Evolutionary conservation across 2,113 vertebrate genomes (phyloP), one percentile per base, ranked within the genome.

Genomic region (Narcine bancroftii): DNA sequence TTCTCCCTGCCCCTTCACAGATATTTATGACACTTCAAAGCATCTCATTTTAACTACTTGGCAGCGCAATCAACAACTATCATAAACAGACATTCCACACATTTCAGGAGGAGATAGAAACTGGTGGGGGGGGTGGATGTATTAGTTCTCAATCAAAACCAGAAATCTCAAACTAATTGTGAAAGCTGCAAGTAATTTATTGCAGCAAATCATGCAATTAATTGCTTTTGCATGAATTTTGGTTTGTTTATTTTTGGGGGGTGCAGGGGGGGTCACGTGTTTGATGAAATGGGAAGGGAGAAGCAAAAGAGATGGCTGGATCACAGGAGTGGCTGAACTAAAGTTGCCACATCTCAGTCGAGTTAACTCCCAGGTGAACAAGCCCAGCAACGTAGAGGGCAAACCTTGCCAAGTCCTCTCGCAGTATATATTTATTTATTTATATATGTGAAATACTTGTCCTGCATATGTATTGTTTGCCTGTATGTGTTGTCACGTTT

Each of bases 321-420:
- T 47, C 77, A 53, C 3, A 53, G 50, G 45, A 81, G 24, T 45
- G 50, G 45, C 77, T 83, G 79, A 83, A 33, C 45, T 33, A 11
- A 83, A 83, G 50, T 83, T 11, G 47, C 47, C 79, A 83, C 79
- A 53, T 83, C 26, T n/a, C n/a, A n/a, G n/a, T n/a, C n/a, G n/a
- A 53, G 26, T 50, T 3, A 53, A 50, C 7, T 83, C 77, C 77
- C 26, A 53, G 11, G 24, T 10, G 3, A 11, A 53, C 3, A 7
- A 83, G 50, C 56, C 56, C 6, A 60, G 6, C n/a, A n/a, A n/a
- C n/a, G n/a, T n/a, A n/a, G n/a, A n/a, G n/a, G n/a, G n/a, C n/a
- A n/a, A n/a, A n/a, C n/a, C n/a, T n/a, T n/a, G n/a, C n/a, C n/a
- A n/a, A n/a, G n/a, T n/a, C n/a, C n/a, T n/a, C n/a, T n/a, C n/a